phyloP scores from a whole-genome alignment of 2,113 vertebrate genomes.

The Rhabdornis inornatus region DNA sequence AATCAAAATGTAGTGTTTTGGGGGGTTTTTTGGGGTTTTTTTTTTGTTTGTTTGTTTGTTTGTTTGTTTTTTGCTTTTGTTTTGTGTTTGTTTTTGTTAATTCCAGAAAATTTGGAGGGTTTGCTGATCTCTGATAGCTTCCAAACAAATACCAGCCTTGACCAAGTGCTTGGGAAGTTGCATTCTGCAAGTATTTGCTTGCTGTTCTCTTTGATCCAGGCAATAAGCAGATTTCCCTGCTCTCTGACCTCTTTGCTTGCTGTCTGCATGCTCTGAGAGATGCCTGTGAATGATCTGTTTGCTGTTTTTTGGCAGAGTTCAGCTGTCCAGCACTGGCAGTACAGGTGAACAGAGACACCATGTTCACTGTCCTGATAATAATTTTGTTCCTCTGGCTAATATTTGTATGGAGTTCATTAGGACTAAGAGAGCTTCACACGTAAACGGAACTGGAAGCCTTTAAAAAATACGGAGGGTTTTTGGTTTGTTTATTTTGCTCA shows the following conservation, averaged over 20 bases:
- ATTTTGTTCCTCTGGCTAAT: neutral
- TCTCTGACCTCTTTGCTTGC: neutral
- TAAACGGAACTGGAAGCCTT: neutral
- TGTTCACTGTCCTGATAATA: neutral
- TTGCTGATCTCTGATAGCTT: neutral
- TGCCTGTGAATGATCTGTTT: fast-evolving
- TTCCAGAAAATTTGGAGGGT: neutral
- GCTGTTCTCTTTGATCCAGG: neutral
- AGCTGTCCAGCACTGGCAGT: neutral
- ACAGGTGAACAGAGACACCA: neutral
- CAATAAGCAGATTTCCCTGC: neutral
- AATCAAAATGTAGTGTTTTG: fast-evolving
- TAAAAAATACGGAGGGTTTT: neutral
- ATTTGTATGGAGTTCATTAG: neutral
- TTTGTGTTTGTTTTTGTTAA: neutral
- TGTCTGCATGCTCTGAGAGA: neutral
- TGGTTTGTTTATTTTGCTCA: fast-evolving
- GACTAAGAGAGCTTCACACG: neutral
- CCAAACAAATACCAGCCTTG: neutral
- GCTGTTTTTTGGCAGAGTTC: neutral
- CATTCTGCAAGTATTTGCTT: neutral
- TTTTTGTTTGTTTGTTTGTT: too few species aligned
- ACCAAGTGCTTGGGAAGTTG: neutral
- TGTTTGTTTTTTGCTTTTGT: too few species aligned
- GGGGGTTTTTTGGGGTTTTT: too few species aligned